phyloP scores from a whole-genome alignment of 2,888 invertebrate genomes.

The Microctonus hyperodae region DNA sequence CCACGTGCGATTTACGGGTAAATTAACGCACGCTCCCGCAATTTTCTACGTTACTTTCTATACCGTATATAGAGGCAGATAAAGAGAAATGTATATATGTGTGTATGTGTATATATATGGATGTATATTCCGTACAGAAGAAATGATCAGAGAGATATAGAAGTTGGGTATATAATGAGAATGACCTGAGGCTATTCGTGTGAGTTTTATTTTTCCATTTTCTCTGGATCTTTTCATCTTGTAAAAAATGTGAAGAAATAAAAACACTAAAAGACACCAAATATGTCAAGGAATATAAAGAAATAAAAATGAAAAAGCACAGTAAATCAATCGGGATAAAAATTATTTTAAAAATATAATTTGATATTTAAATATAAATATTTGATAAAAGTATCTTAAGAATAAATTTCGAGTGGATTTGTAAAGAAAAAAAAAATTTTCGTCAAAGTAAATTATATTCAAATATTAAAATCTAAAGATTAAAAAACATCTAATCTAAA shows the following conservation, averaged over 20 bases:
- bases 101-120: background rate
- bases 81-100: background rate
- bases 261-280: background rate
- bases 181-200: background rate
- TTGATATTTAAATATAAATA: too few relatives aligned
- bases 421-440: too few relatives aligned
- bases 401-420: too few relatives aligned
- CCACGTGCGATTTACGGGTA: constrained; percentile 25
- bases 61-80: background rate
- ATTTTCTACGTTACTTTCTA: constrained; percentile 18
- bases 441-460: too few relatives aligned
- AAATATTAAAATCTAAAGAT: too few relatives aligned
- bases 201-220: constrained; percentile 1
- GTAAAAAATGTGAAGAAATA: background rate
- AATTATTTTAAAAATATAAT: background rate
- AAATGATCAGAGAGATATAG: background rate
- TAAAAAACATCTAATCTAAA: too few relatives aligned
- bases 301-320: background rate
- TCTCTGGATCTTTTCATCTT: background rate
- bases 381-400: too few relatives aligned
- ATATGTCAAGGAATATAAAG: background rate
- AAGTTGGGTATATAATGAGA: background rate
- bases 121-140: too few relatives aligned
- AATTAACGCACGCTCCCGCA: constrained; percentile 27
- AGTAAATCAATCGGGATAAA: background rate